Conservation (phyloP, 2,113 vertebrate species). For the Festucalex cinctus region DNA sequence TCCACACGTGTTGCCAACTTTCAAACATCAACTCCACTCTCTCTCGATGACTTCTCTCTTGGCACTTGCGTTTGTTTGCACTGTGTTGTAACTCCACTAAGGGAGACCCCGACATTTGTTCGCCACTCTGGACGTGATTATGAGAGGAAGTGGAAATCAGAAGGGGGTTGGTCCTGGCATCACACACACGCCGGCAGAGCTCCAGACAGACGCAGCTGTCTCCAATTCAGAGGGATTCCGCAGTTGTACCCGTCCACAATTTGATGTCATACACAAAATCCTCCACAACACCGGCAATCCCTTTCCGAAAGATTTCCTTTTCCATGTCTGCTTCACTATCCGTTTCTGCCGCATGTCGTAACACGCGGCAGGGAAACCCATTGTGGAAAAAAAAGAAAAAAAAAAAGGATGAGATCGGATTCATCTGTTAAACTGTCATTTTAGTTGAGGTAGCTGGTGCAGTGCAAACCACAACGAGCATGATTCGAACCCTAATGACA, state of each 20-base stretch:
- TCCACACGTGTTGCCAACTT: slow-evolving; percentile 75
- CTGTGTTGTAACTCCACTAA: slow-evolving; percentile 69
- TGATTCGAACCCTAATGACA: neutral
- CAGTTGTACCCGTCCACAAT: slow-evolving; percentile 82
- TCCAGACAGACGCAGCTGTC: slow-evolving; percentile 76
- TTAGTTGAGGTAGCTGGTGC: slow-evolving; percentile 14
- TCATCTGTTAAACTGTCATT: too few relatives aligned
- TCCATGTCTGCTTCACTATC: slow-evolving; percentile 38
- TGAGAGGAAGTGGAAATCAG: slow-evolving; percentile 63
- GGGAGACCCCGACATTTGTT: slow-evolving; percentile 68
- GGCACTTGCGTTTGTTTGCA: slow-evolving; percentile 61
- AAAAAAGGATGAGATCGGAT: too few relatives aligned
- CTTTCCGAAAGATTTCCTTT: slow-evolving; percentile 36
- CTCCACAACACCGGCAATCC: slow-evolving; percentile 86
- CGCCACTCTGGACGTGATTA: slow-evolving; percentile 53
- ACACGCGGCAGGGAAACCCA: slow-evolving; percentile 37
- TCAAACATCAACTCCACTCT: slow-evolving; percentile 75
- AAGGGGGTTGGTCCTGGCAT: slow-evolving; percentile 28
- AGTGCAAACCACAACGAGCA: neutral
- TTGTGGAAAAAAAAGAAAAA: too few relatives aligned
- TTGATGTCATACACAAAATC: slow-evolving; percentile 83
- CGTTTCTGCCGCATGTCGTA: slow-evolving; percentile 49
- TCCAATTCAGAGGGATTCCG: slow-evolving; percentile 83
- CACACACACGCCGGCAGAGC: slow-evolving; percentile 10
- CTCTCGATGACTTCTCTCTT: slow-evolving; percentile 59